Evolutionary conservation across 2,888 invertebrate species (phyloP), one percentile per base, ranked within the genome.

Genomic region (Notodonta dromedarius): DNA sequence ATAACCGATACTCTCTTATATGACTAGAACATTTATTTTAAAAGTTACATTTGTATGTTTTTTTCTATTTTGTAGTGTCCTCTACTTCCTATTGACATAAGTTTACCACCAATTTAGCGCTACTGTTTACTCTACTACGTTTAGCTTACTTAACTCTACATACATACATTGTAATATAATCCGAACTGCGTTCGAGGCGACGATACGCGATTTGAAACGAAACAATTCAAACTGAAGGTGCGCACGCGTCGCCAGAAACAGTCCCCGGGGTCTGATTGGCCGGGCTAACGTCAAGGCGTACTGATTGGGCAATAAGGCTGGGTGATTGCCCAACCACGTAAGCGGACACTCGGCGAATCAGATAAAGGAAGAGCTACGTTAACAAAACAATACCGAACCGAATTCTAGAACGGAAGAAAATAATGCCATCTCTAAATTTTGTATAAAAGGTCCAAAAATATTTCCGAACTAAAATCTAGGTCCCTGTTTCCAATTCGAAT

Each of bases 251-350:
- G 84, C 84, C 84, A 71, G 82, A 76, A 83, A 85, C 87, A 88
- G 88, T 82, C 80, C 69, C 74, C 75, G 75, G 84, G 76, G 79
- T 88, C 91, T 84, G 89, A 86, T 88, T 81, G 84, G 81, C 78
- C 85, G 87, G 86, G 91, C 82, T 82, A 67, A 71, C 71, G 92
- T 92, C 92, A 63, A 77, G 82, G 91, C 93, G 83, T 90, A 89
- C 94, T 94, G 94, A 95, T 95, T 95, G 94, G 94, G 93, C 94
- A 94, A 95, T 95, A 95, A 96, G 96, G 95, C 96, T 95, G 96
- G 96, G 95, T 93, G 90, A 94, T 95, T 95, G 95, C 94, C 95
- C 95, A 95, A 95, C 95, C 95, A 94, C 91, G 94, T 89, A 91
- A 91, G 94, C 94, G 94, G 93, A 93, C 93, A 86, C 93, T 87